Conservation (phyloP, 2,888 invertebrate genomes). For the Tetragnatha montana region DNA sequence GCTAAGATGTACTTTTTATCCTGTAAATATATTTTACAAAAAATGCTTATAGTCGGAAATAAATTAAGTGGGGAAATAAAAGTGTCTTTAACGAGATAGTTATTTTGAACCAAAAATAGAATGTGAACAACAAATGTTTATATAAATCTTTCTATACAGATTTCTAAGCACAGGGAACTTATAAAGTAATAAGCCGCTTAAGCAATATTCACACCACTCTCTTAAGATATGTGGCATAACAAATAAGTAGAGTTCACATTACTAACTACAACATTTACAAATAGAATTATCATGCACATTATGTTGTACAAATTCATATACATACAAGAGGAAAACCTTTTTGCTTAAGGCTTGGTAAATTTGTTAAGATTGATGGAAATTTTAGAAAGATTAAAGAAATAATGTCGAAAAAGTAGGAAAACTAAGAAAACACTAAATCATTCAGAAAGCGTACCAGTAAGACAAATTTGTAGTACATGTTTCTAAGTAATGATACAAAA, state of each 20-base stretch:
- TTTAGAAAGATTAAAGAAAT: slow-evolving; percentile 48
- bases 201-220: slow-evolving; percentile 41
- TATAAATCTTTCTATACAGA: slow-evolving; percentile 31
- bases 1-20: slow-evolving; percentile 57
- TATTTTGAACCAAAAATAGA: slow-evolving; percentile 21
- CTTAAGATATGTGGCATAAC: slow-evolving; percentile 44
- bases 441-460: slow-evolving; percentile 54
- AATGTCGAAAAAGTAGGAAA: slow-evolving; percentile 37
- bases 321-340: slow-evolving; percentile 62
- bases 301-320: slow-evolving; percentile 70
- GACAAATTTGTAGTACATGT: slow-evolving; percentile 55
- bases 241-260: slow-evolving; percentile 60
- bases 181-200: slow-evolving; percentile 45
- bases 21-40: slow-evolving; percentile 47
- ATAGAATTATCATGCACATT: slow-evolving; percentile 68
- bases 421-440: slow-evolving; percentile 59
- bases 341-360: slow-evolving; percentile 57
- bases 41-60: slow-evolving; percentile 26
- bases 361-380: slow-evolving; percentile 55
- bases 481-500: slow-evolving; percentile 66
- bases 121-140: slow-evolving; percentile 34
- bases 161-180: slow-evolving; percentile 36
- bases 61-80: background rate
- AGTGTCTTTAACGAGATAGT: background rate
- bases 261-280: slow-evolving; percentile 70